Evolutionary conservation across 1,140 invertebrate genomes (phyloP), one percentile per base, ranked within the genome.

Genomic region (Cephus cinctus): DNA sequence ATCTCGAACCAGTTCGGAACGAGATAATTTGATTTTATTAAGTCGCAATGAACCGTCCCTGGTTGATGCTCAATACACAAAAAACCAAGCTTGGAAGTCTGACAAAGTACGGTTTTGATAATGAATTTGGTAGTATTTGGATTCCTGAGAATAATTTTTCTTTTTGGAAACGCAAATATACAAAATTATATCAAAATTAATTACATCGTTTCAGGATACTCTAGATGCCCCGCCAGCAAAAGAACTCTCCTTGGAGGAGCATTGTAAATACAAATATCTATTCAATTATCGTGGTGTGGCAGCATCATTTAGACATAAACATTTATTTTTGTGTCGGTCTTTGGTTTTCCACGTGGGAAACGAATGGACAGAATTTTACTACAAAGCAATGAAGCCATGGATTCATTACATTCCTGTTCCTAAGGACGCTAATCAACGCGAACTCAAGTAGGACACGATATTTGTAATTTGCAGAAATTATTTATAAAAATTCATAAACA

Each of bases 1-100:
- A 1, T 98, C 96, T 1, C 81, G 96, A 57, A 98, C 96, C 5
- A 94, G 86, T 62, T 79, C 83, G 15, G 93, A 98, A 71, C 77
- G 96, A 50, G 96, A 98, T 77, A 81, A 89, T 35, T 76, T 98
- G n/a, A 78, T 98, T 44, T 73, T 94, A 30, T 73, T 98, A 2
- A 95, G 94, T 22, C 79, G 94, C 49, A 81, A 81, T 31, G 69
- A 83, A 32, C 86, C 92, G 11, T 78, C 92, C 2, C 66, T 98
- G 30, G 86, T 93, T 14, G 90, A 97, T 80, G 96, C 95, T 5
- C 82, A 90, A 51, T 98, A 97, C 71, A 98, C 96, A 0, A 98
- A 96, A 75, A 98, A 98, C 79, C 96, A 98, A 80, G 95, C 95
- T 1, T 98, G 95, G 95, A 96, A 93, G 73, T 97, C 94, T 21